Base-by-base conservation (phyloP, 2,888 invertebrate species). In the Orthonychiurus folsomi region DNA sequence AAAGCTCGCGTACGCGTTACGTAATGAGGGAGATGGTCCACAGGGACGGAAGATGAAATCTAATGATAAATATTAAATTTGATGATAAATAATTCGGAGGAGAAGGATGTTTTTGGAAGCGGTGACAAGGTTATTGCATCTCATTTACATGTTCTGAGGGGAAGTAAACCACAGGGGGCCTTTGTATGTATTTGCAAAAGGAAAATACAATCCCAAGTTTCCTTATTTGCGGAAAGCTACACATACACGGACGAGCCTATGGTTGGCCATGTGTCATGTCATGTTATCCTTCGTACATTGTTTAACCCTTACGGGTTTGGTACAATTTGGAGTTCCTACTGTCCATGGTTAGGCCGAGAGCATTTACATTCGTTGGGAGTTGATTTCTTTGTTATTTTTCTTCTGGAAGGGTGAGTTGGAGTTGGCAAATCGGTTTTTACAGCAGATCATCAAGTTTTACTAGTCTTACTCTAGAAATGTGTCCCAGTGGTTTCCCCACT, bases 351-450 rank as follows among this genome's bases (percentile, higher is more conserved):
- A 37, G 37, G 37, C 37, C 37, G 15, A 37, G 15, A 37, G 15
- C 37, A 37, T 37, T 37, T 37, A 37, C 37, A 37, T 37, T 37
- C 37, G 15, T n/a, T n/a, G 15, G 37, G 37, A 37, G 37, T 37
- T 37, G 37, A 37, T 37, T 37, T 37, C 37, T 37, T 37, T 37
- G 37, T 37, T 37, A 15, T 37, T 37, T 37, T 37, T 37, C 37
- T 37, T 37, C 37, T 37, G 37, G 9, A 37, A 37, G 15, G 37
- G 5, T 15, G 37, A 37, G 37, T 37, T n/a, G 37, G 5, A 37
- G 37, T 37, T 37, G 37, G 37, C 37, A 37, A 37, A 37, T 37
- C 37, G 37, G 37, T 37, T 37, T 37, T 37, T 37, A 37, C 37
- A 37, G 37, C 37, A 37, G 37, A 37, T 15, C 37, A 37, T 37